A percentile compares a stretch with the other conserved stretches of the same genome.
phyloP scores from a whole-genome alignment of 2,113 vertebrate species.

The Ailuropoda melanoleuca region DNA sequence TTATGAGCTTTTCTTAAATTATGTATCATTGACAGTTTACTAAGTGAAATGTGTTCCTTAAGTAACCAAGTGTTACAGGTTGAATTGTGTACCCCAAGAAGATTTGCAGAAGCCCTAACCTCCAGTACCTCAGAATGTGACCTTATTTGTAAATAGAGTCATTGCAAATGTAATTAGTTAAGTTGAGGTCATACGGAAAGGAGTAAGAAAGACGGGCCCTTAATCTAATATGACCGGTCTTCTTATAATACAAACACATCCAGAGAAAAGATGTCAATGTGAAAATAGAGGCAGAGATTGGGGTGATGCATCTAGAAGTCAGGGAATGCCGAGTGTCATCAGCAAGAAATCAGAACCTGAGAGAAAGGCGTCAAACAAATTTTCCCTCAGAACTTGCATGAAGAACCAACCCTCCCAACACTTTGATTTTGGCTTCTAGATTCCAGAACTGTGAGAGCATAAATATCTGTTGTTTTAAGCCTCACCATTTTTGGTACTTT shows the following conservation, averaged over 20 bases:
- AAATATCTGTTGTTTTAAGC: neutral
- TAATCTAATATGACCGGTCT: neutral
- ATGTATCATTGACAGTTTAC: neutral
- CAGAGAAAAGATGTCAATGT: neutral
- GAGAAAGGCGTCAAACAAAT: neutral
- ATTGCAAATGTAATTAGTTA: neutral
- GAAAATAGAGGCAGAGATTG: neutral
- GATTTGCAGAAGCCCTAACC: neutral
- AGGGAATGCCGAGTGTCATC: neutral
- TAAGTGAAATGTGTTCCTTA: neutral
- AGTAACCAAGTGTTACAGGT: neutral
- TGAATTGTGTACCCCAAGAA: neutral
- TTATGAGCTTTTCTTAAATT: neutral
- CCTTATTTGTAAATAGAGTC: neutral
- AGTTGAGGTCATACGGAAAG: neutral
- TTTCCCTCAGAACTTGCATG: neutral
- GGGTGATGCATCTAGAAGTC: neutral
- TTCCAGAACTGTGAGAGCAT: neutral
- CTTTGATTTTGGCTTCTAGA: neutral
- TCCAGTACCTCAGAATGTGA: neutral
- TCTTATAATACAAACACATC: neutral
- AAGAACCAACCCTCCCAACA: neutral
- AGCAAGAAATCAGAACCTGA: neutral
- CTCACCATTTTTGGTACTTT: neutral
- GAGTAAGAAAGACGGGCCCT: neutral